Percentiles rank a stretch among this genome's conserved stretches.
phyloP scores from a whole-genome alignment of 1,140 invertebrate species.

The Drosophila parvula region DNA sequence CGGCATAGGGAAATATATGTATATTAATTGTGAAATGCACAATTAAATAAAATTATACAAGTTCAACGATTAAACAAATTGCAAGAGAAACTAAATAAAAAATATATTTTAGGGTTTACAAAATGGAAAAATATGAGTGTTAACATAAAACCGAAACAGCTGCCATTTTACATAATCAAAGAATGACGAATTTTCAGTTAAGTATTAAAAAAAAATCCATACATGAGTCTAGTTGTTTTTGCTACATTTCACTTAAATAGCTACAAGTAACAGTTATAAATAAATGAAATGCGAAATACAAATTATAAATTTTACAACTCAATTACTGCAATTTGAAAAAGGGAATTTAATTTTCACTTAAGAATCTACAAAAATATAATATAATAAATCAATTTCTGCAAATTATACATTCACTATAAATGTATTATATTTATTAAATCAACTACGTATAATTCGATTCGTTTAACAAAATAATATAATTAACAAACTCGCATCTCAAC shows the following conservation, averaged over 20 bases:
- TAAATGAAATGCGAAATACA: background rate
- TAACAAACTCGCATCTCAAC: background rate
- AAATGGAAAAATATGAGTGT: slow-evolving; percentile 2
- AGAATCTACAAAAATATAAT: background rate
- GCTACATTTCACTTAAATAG: background rate
- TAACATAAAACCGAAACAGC: slow-evolving; percentile 6
- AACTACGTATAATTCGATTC: background rate
- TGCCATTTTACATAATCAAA: slow-evolving; percentile 5
- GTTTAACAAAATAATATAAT: background rate
- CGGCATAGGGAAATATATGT: background rate
- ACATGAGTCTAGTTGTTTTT: background rate
- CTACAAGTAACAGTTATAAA: no score
- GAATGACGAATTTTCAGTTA: slow-evolving; percentile 11
- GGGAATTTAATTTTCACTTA: background rate
- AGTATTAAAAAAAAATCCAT: background rate
- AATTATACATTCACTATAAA: no score
- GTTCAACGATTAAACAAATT: no score
- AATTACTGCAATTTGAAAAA: background rate
- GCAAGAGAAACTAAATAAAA: background rate
- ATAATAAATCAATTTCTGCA: background rate
- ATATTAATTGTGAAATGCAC: background rate
- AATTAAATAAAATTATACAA: background rate
- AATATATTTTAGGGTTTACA: background rate
- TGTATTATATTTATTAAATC: background rate
- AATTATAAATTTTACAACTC: background rate